Evolutionary conservation across 2,113 vertebrate species (phyloP), one percentile per base, ranked within the genome.

Genomic region (Kryptolebias marmoratus): DNA sequence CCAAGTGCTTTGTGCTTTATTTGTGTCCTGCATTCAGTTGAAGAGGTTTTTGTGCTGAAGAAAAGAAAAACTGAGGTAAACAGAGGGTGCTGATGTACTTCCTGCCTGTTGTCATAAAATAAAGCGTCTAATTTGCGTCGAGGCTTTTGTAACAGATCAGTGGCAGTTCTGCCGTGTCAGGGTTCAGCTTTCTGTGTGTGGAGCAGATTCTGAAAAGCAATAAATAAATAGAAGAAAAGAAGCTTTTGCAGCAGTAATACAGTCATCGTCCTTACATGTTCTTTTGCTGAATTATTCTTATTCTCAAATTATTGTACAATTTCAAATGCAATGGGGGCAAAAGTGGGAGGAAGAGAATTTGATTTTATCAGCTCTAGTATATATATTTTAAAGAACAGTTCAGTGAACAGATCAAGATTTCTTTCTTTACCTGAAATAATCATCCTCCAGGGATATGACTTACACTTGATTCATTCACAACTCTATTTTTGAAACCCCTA

Each of bases 91-190:
- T 64, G 48, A 36, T 60, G 49, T 44, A n/a, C 54, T 49, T 64
- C 31, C 30, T 64, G 36, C 58, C 5, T 39, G 12, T 60, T 71
- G 49, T 60, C 36, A 27, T 5, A 5, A 63, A 3, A 36, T 36
- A 36, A 22, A 36, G 48, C 13, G 45, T 47, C 31, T 65, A 30
- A 59, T 73, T 87, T 76, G 42, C 64, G 81, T 77, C 1, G 0
- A 31, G 48, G 11, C 18, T 32, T 65, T 73, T 73, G 54, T 15
- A 55, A 42, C 27, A 57, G 63, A 54, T 61, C 53, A 62, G 16
- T 52, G 48, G 44, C 32, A 48, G 12, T 22, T 74, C 3, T 36
- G 36, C 36, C 7, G 36, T 36, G 36, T 31, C 39, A 58, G 64
- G 54, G 73, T 18, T 64, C 31, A n/a, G 22, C 48, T 70, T 54